Percentiles rank a stretch among this genome's conserved stretches.
phyloP scores from a whole-genome alignment of 2,797 vertebrate species.

The Poeciliopsis turneri region DNA sequence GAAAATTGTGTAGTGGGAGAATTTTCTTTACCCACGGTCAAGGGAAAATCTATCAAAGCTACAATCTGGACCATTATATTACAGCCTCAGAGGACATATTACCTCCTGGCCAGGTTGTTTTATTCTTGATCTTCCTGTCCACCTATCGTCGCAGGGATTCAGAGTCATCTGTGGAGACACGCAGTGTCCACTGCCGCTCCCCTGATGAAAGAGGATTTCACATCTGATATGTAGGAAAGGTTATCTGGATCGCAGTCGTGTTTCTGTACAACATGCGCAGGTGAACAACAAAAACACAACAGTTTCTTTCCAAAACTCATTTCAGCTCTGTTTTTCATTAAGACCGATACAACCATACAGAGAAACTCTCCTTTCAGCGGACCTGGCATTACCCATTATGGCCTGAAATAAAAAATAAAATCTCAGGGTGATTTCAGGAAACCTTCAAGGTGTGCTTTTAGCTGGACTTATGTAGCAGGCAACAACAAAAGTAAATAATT shows the following conservation, averaged over 20 bases:
- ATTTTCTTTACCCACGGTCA: conserved; percentile 72
- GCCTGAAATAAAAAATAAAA: conserved; percentile 66
- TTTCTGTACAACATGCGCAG: conserved; percentile 70
- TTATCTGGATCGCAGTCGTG: conserved; percentile 74
- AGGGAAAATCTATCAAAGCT: conserved; percentile 75
- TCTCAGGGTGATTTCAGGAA: conserved; percentile 61
- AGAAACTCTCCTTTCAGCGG: conserved; percentile 65
- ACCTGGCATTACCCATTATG: conserved; percentile 55
- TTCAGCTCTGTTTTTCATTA: conserved; percentile 73
- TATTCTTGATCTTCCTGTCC: conserved; percentile 79
- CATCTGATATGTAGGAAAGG: conserved; percentile 74
- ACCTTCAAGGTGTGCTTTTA: conserved; percentile 61
- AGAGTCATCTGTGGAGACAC: conserved; percentile 61
- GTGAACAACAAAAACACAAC: conserved; percentile 67
- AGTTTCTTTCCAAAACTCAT: conserved; percentile 66
- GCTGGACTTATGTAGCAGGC: conserved; percentile 11
- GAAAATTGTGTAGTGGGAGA: conserved; percentile 73
- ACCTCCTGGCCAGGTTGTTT: conserved; percentile 72
- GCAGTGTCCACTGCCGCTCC: conserved; percentile 54
- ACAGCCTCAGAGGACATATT: conserved; percentile 78
- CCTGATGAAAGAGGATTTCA: conserved; percentile 76
- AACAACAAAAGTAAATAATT: conserved; percentile 64
- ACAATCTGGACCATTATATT: conserved; percentile 77
- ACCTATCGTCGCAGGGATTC: conserved; percentile 67
- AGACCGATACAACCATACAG: conserved; percentile 50